Evolutionary conservation across 2,113 vertebrate species (phyloP), one percentile per base, ranked within the genome.

Genomic region (Dasypus novemcinctus): DNA sequence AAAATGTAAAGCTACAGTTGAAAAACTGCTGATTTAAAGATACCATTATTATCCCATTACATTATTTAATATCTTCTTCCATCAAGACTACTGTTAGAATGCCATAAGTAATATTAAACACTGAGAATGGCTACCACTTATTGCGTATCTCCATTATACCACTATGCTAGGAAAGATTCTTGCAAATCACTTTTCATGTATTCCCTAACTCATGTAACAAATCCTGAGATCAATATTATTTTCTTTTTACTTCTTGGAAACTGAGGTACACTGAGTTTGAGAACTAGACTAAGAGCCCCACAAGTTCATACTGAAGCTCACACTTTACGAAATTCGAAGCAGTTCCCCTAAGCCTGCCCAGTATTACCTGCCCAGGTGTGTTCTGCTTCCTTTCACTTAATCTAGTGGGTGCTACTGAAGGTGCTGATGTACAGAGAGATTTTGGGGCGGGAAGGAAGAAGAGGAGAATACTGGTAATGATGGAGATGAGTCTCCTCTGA

Each of bases 41-140:
- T n/a, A 72, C 27, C 7, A 27, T 61, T 76, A 85, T 89, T 61
- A 69, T 57, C 41, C 46, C 33, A 81, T 72, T 88, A 72, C n/a
- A 80, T 52, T 83, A 71, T 9, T 27, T 59, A 57, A 18, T 27
- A 66, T 57, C 49, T 84, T 8, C 71, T 54, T 90, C 81, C 33
- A 85, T 52, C 36, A 87, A 78, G n/a, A 85, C n/a, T 84, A 92
- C 23, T 91, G 59, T 80, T 43, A 85, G 54, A 85, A 91, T 85
- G 31, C 10, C n/a, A 52, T 59, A 83, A 93, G n/a, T 76, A 90
- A 74, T 27, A 80, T 43, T 33, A 69, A 89, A 72, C 11, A 54
- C 5, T 81, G 92, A 83, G 17, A 91, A 15, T 0, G 1, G 59
- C 54, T 36, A 80, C 59, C 13, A 9, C 1, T 36, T 69, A 36